Evolutionary conservation across 2,797 vertebrate genomes (phyloP).

Genomic region (Enteromius paludinosus): DNA sequence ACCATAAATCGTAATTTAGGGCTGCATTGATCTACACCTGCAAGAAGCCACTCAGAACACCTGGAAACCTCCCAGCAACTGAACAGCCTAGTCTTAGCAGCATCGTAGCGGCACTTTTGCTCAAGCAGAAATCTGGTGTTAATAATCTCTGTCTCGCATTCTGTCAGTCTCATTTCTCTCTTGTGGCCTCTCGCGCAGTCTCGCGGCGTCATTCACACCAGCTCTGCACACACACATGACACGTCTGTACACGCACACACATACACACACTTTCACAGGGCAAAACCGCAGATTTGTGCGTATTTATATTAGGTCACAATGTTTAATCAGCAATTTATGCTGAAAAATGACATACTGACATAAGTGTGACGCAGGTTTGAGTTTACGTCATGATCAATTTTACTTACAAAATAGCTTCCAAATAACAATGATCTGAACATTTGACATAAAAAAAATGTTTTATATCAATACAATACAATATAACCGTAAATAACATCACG

Average conservation of each 20-base stretch:
- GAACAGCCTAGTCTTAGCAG: neutral
- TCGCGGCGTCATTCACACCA: neutral
- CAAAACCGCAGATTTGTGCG: neutral
- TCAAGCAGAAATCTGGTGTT: conserved; percentile 10
- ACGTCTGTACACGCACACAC: neutral
- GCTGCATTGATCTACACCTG: neutral
- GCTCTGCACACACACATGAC: conserved; percentile 19
- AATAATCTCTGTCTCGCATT: conserved; percentile 15
- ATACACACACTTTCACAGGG: neutral
- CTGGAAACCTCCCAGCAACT: neutral
- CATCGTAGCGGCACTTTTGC: neutral
- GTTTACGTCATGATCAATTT: neutral
- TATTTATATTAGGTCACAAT: conserved; percentile 6
- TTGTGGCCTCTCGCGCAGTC: neutral
- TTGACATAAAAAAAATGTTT: neutral
- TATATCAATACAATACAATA: neutral
- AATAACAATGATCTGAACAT: neutral
- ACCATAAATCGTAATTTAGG: neutral
- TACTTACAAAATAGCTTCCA: neutral
- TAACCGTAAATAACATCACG: too few relatives aligned
- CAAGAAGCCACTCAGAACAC: neutral
- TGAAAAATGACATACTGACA: neutral
- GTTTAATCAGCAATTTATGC: conserved; percentile 16
- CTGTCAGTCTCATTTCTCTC: conserved; percentile 20
- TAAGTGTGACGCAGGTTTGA: neutral